Evolutionary conservation across 2,113 vertebrate species (phyloP).

Genomic region (Callithrix jacchus): DNA sequence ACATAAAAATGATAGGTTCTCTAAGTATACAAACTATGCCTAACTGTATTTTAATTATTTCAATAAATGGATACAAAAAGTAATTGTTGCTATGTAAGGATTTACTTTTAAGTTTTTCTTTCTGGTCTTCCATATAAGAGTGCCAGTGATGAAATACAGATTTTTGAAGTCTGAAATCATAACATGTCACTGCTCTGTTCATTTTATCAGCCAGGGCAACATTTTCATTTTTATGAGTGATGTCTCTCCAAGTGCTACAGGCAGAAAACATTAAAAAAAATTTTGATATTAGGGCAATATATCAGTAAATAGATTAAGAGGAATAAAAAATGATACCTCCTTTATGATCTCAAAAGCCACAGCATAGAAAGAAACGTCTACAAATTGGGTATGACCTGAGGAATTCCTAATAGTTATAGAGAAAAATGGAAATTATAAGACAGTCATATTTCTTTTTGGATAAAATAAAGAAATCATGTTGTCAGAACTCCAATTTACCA

Average conservation of each 20-base stretch:
- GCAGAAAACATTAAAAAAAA: slow-evolving; percentile 3
- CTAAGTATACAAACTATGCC: neutral
- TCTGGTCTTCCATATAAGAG: neutral
- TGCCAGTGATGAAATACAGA: slow-evolving; percentile 31
- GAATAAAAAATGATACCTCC: neutral
- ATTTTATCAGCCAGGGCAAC: neutral
- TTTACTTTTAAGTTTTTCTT: slow-evolving; percentile 49
- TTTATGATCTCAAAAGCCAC: neutral
- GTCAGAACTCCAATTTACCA: neutral
- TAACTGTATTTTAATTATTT: neutral
- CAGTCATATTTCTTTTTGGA: neutral
- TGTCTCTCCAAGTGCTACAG: slow-evolving; percentile 62
- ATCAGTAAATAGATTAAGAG: slow-evolving; percentile 13
- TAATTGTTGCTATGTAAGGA: neutral
- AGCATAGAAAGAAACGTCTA: neutral
- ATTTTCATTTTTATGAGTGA: neutral
- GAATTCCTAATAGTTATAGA: neutral
- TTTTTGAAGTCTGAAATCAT: slow-evolving; percentile 29
- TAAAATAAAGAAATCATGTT: neutral
- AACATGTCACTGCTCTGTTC: neutral
- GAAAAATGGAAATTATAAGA: neutral
- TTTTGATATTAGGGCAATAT: neutral
- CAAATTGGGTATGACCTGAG: neutral
- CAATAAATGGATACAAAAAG: slow-evolving; percentile 1
- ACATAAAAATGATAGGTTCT: neutral